Conservation (phyloP, 2,888 invertebrate species). For the Lasius fuliginosus region DNA sequence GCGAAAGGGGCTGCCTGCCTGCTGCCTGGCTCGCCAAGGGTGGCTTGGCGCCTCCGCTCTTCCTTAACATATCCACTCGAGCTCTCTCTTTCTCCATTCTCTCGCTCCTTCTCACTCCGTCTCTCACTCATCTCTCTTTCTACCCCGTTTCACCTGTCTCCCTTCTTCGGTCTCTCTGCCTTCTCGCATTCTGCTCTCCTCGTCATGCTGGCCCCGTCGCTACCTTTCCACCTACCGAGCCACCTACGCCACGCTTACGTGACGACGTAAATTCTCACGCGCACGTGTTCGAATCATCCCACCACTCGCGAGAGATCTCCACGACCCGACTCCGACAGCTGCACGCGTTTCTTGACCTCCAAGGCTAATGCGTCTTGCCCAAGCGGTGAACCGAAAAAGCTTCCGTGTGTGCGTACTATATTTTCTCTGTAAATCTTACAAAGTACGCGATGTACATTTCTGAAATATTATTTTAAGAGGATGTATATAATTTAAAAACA, state of each 20-base stretch:
- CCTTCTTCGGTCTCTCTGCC: constrained; percentile 30
- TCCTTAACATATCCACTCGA: constrained; percentile 64
- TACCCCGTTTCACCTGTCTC: constrained; percentile 76
- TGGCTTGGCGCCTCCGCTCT: constrained; percentile 73
- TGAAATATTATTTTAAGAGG: neutral
- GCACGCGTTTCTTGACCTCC: constrained; percentile 71
- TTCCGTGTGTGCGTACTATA: neutral
- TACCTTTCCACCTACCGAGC: constrained; percentile 55
- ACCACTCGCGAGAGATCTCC: constrained; percentile 37
- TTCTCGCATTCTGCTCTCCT: constrained; percentile 44
- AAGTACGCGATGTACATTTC: neutral
- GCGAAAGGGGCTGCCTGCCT: constrained; percentile 78
- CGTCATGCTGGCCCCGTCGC: constrained; percentile 67
- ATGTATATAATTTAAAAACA: neutral
- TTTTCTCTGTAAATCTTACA: neutral
- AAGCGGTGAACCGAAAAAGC: constrained; percentile 1
- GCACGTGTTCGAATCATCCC: constrained; percentile 72
- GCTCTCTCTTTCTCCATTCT: constrained; percentile 83
- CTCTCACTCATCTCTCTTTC: constrained; percentile 78
- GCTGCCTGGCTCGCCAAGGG: constrained; percentile 71
- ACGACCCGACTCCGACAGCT: constrained; percentile 27
- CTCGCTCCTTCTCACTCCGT: constrained; percentile 87
- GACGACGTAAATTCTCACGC: constrained; percentile 73
- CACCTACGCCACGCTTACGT: constrained; percentile 72
- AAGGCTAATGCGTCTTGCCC: constrained; percentile 5